These are phyloP conservation scores for Castor canadensis DNA, from an alignment of 2,113 vertebrate genomes.

Conservation along the genomic window DNA sequence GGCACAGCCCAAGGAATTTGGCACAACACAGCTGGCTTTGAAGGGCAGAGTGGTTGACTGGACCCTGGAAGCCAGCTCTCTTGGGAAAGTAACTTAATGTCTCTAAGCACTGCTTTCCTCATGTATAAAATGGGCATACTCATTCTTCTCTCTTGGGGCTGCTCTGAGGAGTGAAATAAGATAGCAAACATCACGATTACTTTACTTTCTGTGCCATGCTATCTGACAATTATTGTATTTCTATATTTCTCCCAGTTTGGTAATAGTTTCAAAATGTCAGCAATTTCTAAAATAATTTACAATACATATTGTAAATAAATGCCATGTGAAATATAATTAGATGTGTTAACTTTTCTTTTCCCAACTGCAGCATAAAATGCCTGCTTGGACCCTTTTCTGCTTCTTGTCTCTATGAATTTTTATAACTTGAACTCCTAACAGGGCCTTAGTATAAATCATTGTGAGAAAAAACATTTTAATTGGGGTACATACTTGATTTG, in stretches of 20 bases:
- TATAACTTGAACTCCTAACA: conserved; percentile 50
- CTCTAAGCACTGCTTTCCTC: neutral
- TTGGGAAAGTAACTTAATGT: neutral
- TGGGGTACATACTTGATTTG: conserved; percentile 53
- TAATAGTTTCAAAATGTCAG: neutral
- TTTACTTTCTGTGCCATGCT: neutral
- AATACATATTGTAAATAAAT: conserved; percentile 14
- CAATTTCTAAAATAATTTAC: conserved; percentile 29
- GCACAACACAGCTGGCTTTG: neutral
- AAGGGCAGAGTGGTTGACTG: neutral
- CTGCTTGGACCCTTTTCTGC: neutral
- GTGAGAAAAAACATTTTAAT: conserved; percentile 52
- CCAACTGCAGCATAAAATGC: neutral
- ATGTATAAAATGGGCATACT: neutral
- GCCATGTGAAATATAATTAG: neutral
- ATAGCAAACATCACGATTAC: neutral
- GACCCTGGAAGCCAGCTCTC: neutral
- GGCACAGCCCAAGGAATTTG: neutral
- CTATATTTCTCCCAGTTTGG: neutral
- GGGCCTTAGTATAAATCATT: conserved; percentile 44
- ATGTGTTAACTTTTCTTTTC: neutral
- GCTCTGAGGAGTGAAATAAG: neutral
- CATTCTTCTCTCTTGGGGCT: neutral
- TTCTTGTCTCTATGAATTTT: conserved; percentile 43
- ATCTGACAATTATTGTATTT: neutral